These are phyloP conservation scores for Augochlora pura DNA, from an alignment of 1,140 invertebrate species.

Conservation along the genomic window DNA sequence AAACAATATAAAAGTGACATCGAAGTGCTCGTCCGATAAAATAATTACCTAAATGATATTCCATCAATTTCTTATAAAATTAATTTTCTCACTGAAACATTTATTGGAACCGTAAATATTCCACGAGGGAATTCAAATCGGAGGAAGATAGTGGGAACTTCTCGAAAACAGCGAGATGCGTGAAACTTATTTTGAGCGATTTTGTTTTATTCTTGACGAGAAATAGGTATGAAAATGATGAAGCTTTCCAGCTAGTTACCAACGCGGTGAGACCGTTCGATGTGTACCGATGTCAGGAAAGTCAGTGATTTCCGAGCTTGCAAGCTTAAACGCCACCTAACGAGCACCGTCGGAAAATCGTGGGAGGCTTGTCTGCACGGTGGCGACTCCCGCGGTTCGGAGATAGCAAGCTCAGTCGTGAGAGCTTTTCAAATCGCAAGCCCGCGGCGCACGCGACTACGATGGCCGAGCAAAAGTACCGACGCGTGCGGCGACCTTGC, in stretches of 20 bases:
- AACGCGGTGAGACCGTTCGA: background rate
- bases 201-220: background rate
- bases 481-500: conserved; percentile 76
- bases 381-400: conserved; percentile 48
- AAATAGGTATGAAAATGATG: background rate
- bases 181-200: background rate
- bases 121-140: too few species aligned
- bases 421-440: conserved; percentile 22
- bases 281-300: conserved; percentile 26
- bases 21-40: too few species aligned
- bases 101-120: too few species aligned
- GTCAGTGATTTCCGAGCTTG: conserved; percentile 18
- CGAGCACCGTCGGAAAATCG: conserved; percentile 26
- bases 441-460: conserved; percentile 20
- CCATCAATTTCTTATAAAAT: too few species aligned
- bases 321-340: conserved; percentile 33
- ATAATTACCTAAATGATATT: too few species aligned
- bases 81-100: too few species aligned
- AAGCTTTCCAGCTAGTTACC: background rate
- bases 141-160: too few species aligned
- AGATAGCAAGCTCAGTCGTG: conserved; percentile 16
- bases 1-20: too few species aligned
- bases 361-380: conserved; percentile 8
- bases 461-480: conserved; percentile 48
- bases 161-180: background rate